Evolutionary conservation across 1,140 invertebrate genomes (phyloP).

Genomic region (Neodiprion virginianus): DNA sequence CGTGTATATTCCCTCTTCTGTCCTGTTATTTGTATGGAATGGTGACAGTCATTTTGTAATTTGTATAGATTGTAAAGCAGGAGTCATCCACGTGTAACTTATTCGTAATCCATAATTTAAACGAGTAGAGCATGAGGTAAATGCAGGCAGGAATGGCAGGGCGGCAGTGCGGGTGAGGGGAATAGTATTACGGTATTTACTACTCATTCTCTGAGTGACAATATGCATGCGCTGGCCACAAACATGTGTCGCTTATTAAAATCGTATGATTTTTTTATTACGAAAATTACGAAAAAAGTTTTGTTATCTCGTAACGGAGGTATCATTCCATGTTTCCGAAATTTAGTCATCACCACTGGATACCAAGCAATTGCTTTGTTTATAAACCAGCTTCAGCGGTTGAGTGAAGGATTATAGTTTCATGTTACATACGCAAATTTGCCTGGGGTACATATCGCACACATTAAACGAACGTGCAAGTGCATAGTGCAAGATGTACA

Average conservation of each 20-base stretch:
- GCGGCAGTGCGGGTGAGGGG: conserved; percentile 12
- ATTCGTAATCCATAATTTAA: conserved; percentile 5
- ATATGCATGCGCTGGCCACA: conserved; percentile 25
- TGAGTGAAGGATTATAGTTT: too few relatives aligned
- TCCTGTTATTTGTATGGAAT: not conserved
- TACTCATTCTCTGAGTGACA: conserved; percentile 12
- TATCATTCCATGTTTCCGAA: not conserved
- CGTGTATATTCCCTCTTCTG: not conserved
- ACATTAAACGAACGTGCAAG: too few relatives aligned
- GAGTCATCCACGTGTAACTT: not conserved
- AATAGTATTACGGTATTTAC: not conserved
- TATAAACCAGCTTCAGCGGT: too few relatives aligned
- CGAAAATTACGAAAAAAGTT: not conserved
- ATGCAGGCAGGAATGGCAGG: conserved; percentile 11
- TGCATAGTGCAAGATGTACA: too few relatives aligned
- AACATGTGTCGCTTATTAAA: conserved; percentile 19
- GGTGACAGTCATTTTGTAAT: not conserved
- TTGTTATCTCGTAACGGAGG: not conserved
- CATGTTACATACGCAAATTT: too few relatives aligned
- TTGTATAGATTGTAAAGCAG: not conserved
- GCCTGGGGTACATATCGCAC: too few relatives aligned
- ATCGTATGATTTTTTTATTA: not conserved
- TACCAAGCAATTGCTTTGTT: not conserved
- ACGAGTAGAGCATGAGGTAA: not conserved
- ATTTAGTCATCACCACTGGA: not conserved